Evolutionary conservation across 1,140 invertebrate species (phyloP).

Genomic region (Temnothorax longispinosus): DNA sequence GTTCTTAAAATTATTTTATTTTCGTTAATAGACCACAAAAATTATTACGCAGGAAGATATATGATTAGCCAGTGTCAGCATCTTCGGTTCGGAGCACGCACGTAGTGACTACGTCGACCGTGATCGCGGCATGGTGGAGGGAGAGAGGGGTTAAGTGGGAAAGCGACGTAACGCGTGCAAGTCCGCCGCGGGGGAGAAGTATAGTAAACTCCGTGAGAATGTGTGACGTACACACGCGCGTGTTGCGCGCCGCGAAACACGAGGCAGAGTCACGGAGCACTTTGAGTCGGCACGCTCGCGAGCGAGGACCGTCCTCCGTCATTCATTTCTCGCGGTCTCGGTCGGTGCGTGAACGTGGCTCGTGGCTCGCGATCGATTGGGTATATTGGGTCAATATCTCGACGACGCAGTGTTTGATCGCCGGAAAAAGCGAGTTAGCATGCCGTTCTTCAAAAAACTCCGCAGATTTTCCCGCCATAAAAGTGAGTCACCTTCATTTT

Average conservation of each 20-base stretch:
- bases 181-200: constrained; percentile 54
- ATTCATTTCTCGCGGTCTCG: constrained; percentile 5
- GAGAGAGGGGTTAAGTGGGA: constrained; percentile 58
- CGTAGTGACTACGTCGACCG: constrained; percentile 10
- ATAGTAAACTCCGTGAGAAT: constrained; percentile 48
- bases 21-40: neutral
- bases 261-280: constrained; percentile 40
- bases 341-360: constrained; percentile 17
- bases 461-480: constrained; percentile 80
- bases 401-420: neutral
- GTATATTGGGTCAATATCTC: neutral
- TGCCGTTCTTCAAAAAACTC: constrained; percentile 83
- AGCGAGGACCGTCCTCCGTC: constrained; percentile 42
- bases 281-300: constrained; percentile 45
- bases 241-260: constrained; percentile 22
- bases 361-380: constrained; percentile 2
- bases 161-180: constrained; percentile 52
- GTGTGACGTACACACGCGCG: constrained; percentile 22
- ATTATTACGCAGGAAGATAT: neutral
- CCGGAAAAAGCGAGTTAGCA: constrained; percentile 52
- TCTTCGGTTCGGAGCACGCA: neutral
- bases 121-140: neutral
- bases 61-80: neutral
- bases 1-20: neutral
- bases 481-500: constrained; percentile 76